Base-by-base conservation (phyloP, 2,888 invertebrate species). In the Amorpha juglandis region DNA sequence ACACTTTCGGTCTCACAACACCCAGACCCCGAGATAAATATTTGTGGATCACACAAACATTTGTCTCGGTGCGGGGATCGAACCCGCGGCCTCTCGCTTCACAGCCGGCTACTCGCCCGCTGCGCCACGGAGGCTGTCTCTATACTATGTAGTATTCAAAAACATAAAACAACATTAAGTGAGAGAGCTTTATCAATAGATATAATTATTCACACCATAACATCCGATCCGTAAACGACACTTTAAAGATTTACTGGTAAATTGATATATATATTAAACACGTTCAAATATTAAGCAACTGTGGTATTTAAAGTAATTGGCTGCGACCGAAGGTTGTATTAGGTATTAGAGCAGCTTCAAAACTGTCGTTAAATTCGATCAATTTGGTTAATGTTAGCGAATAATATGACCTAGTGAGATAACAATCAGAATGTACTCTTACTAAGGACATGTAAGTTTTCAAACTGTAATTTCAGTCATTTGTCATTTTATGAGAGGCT, bases 241-340 rank as follows among this genome's bases (percentile, higher is more conserved):
- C 11, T 11, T 16, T 12, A 6, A 38, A 58, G 38, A 58, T 38
- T 55, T 42, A 19, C 58, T 38, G 7, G 19, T 8, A 38, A 35
- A 38, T 42, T 42, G 42, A 58, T 58, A 58, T 19, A 58, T 19
- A 38, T 38, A 35, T 55, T 38, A 55, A 52, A 53, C 33, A 11
- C 42, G 58, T 19, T 38, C 55, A 19, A 19, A 58, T 38, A 42
- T 58, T 19, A 42, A 58, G 38, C 42, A 42, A 58, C 19, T 38
- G 16, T 35, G 58, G 58, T 58, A 42, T 11, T 58, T 58, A 42
- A 38, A 58, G 58, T 58, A 58, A 58, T 58, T 58, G 38, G 58
- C 42, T 12, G 19, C 19, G 42, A 52, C 33, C 33, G 58, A 58
- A 58, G 58, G 58, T 58, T 58, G 42, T 12, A 8, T 11, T 12